A percentile compares a stretch with the other conserved stretches of the same genome.
These are phyloP conservation scores for Pogonus chalceus DNA, from an alignment of 1,140 invertebrate genomes.

Conservation along the genomic window DNA sequence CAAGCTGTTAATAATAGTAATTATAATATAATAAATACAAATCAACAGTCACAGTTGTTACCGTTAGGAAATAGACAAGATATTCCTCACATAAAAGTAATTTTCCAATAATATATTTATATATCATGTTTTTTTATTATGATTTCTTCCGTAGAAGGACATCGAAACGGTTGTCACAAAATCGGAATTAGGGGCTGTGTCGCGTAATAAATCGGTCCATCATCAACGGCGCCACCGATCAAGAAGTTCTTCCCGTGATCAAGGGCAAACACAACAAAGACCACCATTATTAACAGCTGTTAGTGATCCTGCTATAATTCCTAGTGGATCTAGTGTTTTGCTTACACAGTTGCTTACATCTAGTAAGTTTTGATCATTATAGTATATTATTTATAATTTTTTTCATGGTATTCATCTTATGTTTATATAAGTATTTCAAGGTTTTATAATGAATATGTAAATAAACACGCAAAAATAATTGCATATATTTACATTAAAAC, in stretches of 20 bases:
- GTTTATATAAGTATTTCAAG: too few relatives aligned
- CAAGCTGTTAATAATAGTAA: neutral
- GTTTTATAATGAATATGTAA: too few relatives aligned
- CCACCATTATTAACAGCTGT: conserved; percentile 44
- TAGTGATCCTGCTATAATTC: conserved; percentile 43
- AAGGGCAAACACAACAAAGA: conserved; percentile 27
- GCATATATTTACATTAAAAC: too few relatives aligned
- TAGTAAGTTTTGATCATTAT: too few relatives aligned
- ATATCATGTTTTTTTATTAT: neutral
- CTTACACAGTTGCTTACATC: conserved; percentile 52
- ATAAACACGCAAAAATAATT: too few relatives aligned
- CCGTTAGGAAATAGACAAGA: neutral
- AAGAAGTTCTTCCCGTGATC: conserved; percentile 29
- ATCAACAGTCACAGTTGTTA: neutral
- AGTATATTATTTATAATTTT: too few relatives aligned
- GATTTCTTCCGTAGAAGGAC: neutral
- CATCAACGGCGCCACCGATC: conserved; percentile 22
- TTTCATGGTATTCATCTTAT: too few relatives aligned
- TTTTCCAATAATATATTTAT: neutral
- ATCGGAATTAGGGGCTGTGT: neutral
- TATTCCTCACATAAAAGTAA: neutral
- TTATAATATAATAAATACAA: neutral
- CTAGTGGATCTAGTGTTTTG: conserved; percentile 45
- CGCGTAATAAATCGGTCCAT: neutral
- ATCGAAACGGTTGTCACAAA: neutral